Evolutionary conservation across 2,888 invertebrate species (phyloP), one percentile per base, ranked within the genome.

Genomic region (Drosophila paramelanica): DNA sequence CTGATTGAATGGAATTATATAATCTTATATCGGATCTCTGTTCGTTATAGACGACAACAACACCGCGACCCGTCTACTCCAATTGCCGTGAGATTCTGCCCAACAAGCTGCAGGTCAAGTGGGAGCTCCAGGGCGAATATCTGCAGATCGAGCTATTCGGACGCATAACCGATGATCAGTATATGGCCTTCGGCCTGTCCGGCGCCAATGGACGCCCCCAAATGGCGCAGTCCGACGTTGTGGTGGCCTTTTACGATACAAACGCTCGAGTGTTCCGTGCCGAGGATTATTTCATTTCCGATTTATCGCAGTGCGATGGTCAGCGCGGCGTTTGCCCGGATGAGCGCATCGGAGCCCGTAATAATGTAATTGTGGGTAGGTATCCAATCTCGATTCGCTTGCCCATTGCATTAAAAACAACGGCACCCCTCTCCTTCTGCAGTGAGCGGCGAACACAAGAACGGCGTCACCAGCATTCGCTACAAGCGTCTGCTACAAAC

Each of bases 11-110:
- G 31, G 6, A 7, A 23, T 3, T 8, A 1, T 2, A 17, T 11
- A 7, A 14, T 8, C 25, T 51, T 11, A 76, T 55, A 25, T 51
- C 1, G 6, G 1, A 14, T 13, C 43, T 67, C 49, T 73, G 25
- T 69, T 33, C 51, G 49, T 82, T 82, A 10, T 93, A 97, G 97
- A 97, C 97, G 10, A 97, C 96, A 86, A 96, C 96, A 11, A 96
- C 96, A 6, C 94, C 95, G 0, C 93, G 94, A 27, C 95, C 96
- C 27, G 93, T 94, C 4, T 93, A 93, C 68, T 95, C 95, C 87
- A 98, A 97, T 91, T 98, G 98, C 92, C 95, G 96, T 70, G 97
- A 97, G 91, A 94, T 98, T 79, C 93, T 98, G 81, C 95, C 96
- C 68, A 96, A 96, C 84, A 94, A 96, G 73, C 93, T 98, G 66